phyloP scores from a whole-genome alignment of 2,113 vertebrate genomes.

The Eptesicus fuscus region DNA sequence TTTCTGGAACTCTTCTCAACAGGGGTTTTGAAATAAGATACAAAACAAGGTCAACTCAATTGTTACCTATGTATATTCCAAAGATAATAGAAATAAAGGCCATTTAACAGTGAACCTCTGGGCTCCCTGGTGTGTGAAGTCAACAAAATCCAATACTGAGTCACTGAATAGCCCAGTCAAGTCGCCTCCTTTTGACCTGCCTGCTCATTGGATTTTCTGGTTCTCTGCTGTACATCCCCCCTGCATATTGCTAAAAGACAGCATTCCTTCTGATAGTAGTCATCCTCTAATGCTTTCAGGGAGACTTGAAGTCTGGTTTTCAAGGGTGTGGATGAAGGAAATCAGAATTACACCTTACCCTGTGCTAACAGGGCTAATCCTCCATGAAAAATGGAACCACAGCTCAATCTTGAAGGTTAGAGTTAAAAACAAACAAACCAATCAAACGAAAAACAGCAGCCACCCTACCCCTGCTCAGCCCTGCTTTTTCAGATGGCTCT shows the following conservation, averaged over 20 bases:
- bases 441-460: slow-evolving; percentile 35
- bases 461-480: neutral
- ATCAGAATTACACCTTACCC: slow-evolving; percentile 39
- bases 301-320: slow-evolving; percentile 4
- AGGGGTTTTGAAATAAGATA: slow-evolving; percentile 16
- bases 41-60: neutral
- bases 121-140: neutral
- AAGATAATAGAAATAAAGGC: neutral
- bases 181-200: neutral
- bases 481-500: neutral
- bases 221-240: neutral
- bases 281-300: slow-evolving; percentile 1
- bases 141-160: neutral
- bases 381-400: slow-evolving; percentile 50
- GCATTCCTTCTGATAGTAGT: slow-evolving; percentile 35
- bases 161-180: neutral
- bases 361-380: slow-evolving; percentile 56
- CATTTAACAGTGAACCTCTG: neutral
- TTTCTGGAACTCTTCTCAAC: slow-evolving; percentile 10
- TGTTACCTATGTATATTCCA: neutral
- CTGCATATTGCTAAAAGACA: neutral
- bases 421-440: slow-evolving; percentile 25
- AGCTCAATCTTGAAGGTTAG: slow-evolving; percentile 4
- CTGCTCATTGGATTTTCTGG: neutral
- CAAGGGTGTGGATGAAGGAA: slow-evolving; percentile 70